Conservation (phyloP, 2,113 vertebrate species). For the Spermophilus dauricus region DNA sequence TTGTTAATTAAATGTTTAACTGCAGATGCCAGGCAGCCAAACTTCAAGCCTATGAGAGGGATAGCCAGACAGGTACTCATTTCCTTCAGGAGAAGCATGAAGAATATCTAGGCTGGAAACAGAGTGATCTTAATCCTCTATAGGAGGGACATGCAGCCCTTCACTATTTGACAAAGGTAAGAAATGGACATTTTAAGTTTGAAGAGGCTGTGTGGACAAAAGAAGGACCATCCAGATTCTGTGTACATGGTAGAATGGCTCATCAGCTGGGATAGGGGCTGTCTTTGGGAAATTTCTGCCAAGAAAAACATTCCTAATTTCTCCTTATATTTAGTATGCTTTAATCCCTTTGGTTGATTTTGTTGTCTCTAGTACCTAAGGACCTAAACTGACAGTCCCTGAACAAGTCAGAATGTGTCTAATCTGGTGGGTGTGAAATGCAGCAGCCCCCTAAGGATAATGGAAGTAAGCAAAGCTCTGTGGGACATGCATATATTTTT, state of each 20-base stretch:
- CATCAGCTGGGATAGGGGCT: not conserved
- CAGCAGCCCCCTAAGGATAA: conserved; percentile 52
- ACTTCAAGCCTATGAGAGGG: not conserved
- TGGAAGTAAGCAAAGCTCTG: conserved; percentile 30
- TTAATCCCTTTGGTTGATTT: conserved; percentile 2
- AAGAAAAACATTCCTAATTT: not conserved
- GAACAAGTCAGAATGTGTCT: conserved; percentile 57
- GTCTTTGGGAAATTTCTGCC: not conserved
- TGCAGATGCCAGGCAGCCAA: not conserved
- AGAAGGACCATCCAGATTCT: not conserved
- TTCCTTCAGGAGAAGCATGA: not conserved
- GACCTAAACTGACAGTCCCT: not conserved
- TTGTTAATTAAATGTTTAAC: conserved; percentile 40
- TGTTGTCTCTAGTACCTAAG: not conserved
- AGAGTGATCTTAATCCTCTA: not conserved
- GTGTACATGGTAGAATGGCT: not conserved
- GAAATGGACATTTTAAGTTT: not conserved
- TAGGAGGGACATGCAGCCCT: not conserved
- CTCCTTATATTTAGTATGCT: not conserved
- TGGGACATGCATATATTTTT: conserved; percentile 34
- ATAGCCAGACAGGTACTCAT: not conserved
- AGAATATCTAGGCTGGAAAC: not conserved
- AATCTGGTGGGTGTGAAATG: conserved; percentile 50
- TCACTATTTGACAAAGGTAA: not conserved
- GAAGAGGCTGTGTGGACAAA: not conserved